A percentile compares a stretch with the other conserved stretches of the same genome.
phyloP scores from a whole-genome alignment of 2,797 vertebrate genomes.

The Coracias cyanogaster region DNA sequence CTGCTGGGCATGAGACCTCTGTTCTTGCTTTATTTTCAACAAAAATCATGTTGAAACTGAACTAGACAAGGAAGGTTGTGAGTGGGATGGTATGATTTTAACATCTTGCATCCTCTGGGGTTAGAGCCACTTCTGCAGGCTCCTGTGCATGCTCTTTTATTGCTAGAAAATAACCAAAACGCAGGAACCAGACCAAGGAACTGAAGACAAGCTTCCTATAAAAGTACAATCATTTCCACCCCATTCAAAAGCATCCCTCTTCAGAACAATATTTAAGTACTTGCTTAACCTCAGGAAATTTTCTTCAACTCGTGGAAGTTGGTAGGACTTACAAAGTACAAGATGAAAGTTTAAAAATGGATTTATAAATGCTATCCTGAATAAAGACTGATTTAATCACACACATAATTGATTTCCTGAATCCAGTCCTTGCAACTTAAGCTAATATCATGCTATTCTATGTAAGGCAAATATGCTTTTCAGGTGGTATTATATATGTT shows the following conservation, averaged over 20 bases:
- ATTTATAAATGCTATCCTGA: background rate
- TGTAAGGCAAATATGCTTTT: constrained; percentile 2
- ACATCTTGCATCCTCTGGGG: background rate
- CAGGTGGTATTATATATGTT: background rate
- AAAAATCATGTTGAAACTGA: background rate
- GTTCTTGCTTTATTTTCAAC: background rate
- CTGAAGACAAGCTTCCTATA: background rate
- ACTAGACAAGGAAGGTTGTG: background rate
- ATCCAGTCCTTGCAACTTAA: background rate
- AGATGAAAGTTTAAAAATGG: background rate
- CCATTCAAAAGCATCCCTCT: background rate
- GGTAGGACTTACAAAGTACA: background rate
- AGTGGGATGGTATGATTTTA: background rate
- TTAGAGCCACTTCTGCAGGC: background rate
- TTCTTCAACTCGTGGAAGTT: background rate
- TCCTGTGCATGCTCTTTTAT: accelerated
- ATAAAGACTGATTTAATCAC: background rate
- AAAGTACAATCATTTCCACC: background rate
- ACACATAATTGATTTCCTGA: constrained; percentile 20
- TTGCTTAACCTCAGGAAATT: constrained; percentile 14
- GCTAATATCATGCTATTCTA: constrained; percentile 4
- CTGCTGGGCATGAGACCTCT: background rate
- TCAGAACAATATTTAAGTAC: background rate
- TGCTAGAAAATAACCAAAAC: background rate
- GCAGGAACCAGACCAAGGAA: background rate